phyloP scores from a whole-genome alignment of 53 echinoderm and acorn worm species.

The Zoroaster sp. region DNA sequence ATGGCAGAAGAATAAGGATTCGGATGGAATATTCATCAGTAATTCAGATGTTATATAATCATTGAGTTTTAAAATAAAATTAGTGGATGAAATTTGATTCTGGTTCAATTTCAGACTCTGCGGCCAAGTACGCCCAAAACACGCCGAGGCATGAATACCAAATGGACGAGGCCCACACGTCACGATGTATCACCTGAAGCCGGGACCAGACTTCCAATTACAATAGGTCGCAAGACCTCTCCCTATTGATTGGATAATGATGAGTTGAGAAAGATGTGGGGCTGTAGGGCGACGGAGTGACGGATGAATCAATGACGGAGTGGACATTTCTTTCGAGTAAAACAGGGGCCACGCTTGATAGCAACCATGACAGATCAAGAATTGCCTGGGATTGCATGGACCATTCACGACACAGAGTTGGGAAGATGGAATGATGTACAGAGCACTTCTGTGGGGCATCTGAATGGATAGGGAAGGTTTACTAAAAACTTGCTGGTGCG shows the following conservation, averaged over 20 bases:
- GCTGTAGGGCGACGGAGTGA: not conserved
- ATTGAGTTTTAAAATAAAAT: no score
- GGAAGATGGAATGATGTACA: not conserved
- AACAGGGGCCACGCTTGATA: slow-evolving; percentile 38
- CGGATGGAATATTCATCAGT: no score
- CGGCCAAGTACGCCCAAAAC: not conserved
- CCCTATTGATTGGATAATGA: slow-evolving; percentile 34
- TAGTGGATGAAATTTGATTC: no score
- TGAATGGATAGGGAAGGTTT: not conserved
- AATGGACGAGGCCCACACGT: not conserved
- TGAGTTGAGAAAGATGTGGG: not conserved
- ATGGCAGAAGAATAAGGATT: no score
- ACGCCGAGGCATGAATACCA: not conserved
- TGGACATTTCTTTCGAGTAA: slow-evolving; percentile 15
- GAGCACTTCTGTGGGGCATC: not conserved
- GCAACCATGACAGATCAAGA: not conserved
- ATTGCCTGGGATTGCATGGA: not conserved
- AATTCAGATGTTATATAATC: no score
- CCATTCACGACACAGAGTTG: no score
- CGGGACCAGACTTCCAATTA: slow-evolving; percentile 8
- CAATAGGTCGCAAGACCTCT: slow-evolving; percentile 3
- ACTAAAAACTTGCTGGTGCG: not conserved
- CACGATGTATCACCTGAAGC: not conserved
- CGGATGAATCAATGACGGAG: slow-evolving; percentile 10
- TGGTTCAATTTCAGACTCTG: not conserved